Conservation (phyloP, 2,888 invertebrate genomes). For the Scotopteryx bipunctaria region DNA sequence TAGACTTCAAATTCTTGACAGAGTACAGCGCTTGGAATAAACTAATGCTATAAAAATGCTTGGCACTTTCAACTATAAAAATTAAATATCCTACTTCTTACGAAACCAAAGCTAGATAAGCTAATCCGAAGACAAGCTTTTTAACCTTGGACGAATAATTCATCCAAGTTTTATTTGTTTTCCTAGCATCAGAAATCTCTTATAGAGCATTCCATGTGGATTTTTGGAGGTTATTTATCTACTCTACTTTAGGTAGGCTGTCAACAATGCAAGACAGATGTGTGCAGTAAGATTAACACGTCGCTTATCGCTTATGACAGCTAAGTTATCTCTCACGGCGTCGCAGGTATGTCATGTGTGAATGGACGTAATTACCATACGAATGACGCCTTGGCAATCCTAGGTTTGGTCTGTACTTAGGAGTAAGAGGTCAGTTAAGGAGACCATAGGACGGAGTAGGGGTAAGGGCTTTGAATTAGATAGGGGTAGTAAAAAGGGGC, state of each 20-base stretch:
- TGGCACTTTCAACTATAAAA: no score
- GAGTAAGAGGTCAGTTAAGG: not conserved
- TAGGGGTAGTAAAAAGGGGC: not conserved
- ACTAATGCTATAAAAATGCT: no score
- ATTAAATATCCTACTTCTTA: no score
- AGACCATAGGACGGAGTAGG: slow-evolving; percentile 1
- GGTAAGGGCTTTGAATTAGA: not conserved
- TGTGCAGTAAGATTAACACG: slow-evolving; percentile 27
- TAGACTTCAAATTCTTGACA: no score
- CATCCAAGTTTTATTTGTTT: no score
- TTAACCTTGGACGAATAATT: no score
- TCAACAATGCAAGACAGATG: slow-evolving; percentile 25
- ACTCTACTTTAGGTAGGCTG: slow-evolving; percentile 16
- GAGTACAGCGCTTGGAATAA: no score
- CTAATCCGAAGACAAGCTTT: no score
- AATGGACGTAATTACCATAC: slow-evolving; percentile 66
- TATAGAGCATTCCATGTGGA: no score
- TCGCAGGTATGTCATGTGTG: slow-evolving; percentile 48
- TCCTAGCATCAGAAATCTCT: no score
- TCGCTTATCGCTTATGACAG: slow-evolving; percentile 30
- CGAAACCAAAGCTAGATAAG: no score
- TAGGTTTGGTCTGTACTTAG: slow-evolving; percentile 13
- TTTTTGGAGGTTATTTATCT: not conserved
- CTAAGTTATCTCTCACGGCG: slow-evolving; percentile 49
- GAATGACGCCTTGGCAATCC: slow-evolving; percentile 60